Evolutionary conservation across 2,113 vertebrate species (phyloP).

Genomic region (Pontoporia blainvillei): DNA sequence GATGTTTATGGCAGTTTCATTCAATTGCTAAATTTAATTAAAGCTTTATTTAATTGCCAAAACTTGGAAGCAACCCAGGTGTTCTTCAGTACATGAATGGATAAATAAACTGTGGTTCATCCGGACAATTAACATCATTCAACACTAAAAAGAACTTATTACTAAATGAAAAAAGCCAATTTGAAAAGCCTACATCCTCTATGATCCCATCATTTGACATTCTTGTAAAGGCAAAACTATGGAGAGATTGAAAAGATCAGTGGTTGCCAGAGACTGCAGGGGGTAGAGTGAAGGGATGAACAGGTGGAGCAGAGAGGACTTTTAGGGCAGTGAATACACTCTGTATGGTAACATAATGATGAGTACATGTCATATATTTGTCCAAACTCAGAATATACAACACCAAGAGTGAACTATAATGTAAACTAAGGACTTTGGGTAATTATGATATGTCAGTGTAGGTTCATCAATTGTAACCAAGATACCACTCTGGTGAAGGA

Average conservation of each 20-base stretch:
- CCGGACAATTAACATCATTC: no score
- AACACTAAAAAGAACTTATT: no score
- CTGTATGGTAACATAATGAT: not conserved
- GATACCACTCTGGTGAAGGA: not conserved
- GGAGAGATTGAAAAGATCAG: no score
- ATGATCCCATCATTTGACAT: no score
- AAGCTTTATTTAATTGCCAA: not conserved
- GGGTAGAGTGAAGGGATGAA: not conserved
- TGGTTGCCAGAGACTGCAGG: not conserved
- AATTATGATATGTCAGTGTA: not conserved
- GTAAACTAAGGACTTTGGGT: not conserved
- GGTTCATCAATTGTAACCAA: not conserved
- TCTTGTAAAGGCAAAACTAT: no score
- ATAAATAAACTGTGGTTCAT: no score
- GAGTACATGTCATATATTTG: not conserved
- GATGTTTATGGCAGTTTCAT: not conserved
- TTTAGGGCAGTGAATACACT: not conserved
- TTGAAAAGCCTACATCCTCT: no score
- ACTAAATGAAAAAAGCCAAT: no score
- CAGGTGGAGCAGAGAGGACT: not conserved
- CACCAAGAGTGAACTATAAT: not conserved
- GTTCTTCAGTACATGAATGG: no score
- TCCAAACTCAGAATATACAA: not conserved
- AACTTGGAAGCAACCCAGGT: not conserved
- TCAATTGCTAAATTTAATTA: not conserved